Base-by-base conservation (phyloP, 1,140 invertebrate genomes). In the Lethocerus indicus region DNA sequence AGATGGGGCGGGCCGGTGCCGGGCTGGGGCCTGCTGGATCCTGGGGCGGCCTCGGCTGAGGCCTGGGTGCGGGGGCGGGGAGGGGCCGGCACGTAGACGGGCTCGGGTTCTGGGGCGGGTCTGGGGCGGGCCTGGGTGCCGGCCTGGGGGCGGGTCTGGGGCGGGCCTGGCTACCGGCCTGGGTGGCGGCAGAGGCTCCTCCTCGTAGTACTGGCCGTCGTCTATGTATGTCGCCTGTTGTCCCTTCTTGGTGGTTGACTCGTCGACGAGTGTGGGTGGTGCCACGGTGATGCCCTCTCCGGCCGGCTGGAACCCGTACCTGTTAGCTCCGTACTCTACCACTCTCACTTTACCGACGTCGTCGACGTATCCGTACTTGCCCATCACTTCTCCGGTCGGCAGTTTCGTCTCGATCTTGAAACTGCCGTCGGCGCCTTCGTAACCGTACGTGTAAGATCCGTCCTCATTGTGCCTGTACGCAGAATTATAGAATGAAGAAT, bases 341-440 rank as follows among this genome's bases (percentile, higher is more conserved):
- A 86, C 79, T 13, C 84, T 73, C 1, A 87, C 73, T 62, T 81
- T 80, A 36, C 85, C 85, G 1, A 71, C 70, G 58, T 84, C 81
- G 62, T 88, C 86, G 25, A 87, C 78, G 65, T 87, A 92, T 5
- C 88, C 84, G 58, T 87, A 87, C 60, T 87, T 86, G 47, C 85
- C 85, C 59, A 80, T 80, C 0, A 88, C 83, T 52, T 86, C 79
- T 0, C 85, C 84, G 16, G 72, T 76, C 0, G 78, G 71, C 26
- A 79, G 64, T 60, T 88, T 86, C 6, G 83, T 86, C 61, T 89
- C 83, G 55, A 87, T 86, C 64, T 87, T 87, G 65, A 87, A 86
- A 3, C 81, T 80, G 36, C 85, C 84, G 58, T 87, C 82, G 13
- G 77, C 82, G 9, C 81, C 82, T 61, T 87, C 83, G 62, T 86